Evolutionary conservation across 2,888 invertebrate species (phyloP), one percentile per base, ranked within the genome.

Genomic region (Philopedon plagiatum): DNA sequence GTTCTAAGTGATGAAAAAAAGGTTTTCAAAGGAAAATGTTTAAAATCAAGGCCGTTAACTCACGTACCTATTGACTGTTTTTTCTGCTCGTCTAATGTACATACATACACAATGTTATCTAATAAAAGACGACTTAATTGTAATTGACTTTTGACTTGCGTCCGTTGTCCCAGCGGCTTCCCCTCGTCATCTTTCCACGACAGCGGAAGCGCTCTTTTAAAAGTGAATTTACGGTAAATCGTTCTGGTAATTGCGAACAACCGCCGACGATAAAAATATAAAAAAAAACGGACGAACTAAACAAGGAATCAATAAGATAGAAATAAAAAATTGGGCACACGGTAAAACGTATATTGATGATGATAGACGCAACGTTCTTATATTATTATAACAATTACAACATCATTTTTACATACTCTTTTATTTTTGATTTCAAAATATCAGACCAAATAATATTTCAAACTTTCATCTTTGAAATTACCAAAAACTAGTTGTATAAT

Each of bases 191-290:
- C 29, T 29, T 15, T 15, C 46, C 21, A 8, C 11, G 11, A 5
- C 46, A 26, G 13, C 49, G 49, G 49, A 49, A 49, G 29, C 5
- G 51, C 15, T 29, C 4, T 51, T 23, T 51, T 49, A 51, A 29
- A 26, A 15, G 8, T 5, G 13, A 49, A 23, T 23, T 49, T 23
- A 49, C 23, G 1, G n/a, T 4, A 23, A 49, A 23, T 49, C 19
- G 44, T 9, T 49, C 0, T 8, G n/a, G 29, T 29, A 51, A 51
- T 46, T 51, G 51, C 29, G 29, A 29, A 29, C 51, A 15, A 51
- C 51, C 51, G 51, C 51, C 26, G 19, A 49, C 13, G 1, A 23
- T 49, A 23, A 49, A 46, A 49, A 49, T 23, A 49, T 49, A 23
- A 49, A 49, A 49, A 49, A 21, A 46, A 46, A 21, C n/a, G 23